Conservation (phyloP, 2,888 invertebrate species). For the Coelogynopora nodosa region DNA sequence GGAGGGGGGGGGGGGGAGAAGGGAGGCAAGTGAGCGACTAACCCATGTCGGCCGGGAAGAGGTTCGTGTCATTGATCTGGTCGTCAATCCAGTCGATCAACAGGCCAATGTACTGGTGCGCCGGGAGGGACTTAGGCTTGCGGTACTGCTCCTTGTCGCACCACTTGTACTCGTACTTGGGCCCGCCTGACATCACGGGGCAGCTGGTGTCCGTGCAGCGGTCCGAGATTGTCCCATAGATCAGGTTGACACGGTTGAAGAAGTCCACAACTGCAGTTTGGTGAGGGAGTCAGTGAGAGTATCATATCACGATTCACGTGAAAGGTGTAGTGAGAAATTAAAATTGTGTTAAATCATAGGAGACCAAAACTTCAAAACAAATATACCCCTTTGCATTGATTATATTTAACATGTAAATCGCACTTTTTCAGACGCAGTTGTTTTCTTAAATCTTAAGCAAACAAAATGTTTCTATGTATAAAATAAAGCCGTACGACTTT, state of each 20-base stretch:
- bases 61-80: constrained; percentile 80
- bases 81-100: constrained; percentile 87
- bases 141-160: constrained; percentile 75
- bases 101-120: constrained; percentile 75
- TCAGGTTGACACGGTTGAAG: constrained; percentile 84
- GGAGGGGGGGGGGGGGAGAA: no score
- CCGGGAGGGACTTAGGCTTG: constrained; percentile 71
- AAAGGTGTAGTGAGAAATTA: not conserved
- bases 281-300: not conserved
- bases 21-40: no score
- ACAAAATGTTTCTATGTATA: no score
- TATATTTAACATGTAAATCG: no score
- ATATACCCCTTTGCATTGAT: no score
- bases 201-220: constrained; percentile 78
- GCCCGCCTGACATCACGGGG: constrained; percentile 84
- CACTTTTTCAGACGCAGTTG: no score
- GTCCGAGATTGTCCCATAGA: constrained; percentile 78
- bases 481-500: no score
- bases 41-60: constrained; percentile 79
- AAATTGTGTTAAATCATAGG: constrained; percentile 44
- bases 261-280: constrained; percentile 78
- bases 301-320: no score
- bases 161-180: constrained; percentile 82
- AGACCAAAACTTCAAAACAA: no score
- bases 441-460: no score